Percentiles rank a stretch among this genome's conserved stretches.
phyloP scores from a whole-genome alignment of 2,113 vertebrate species.

The Chiloscyllium plagiosum region DNA sequence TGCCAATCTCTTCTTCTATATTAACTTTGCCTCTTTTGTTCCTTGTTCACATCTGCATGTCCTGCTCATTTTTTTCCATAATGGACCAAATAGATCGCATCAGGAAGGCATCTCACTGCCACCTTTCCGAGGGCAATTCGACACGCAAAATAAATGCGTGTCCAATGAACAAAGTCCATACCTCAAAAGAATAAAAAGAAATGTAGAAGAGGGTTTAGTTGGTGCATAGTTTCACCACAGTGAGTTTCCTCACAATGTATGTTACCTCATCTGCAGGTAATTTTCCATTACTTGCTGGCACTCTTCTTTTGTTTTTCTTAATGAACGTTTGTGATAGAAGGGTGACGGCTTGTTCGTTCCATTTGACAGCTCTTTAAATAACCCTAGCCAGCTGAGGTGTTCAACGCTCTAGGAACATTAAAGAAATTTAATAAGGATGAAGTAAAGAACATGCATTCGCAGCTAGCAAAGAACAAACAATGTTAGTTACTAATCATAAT shows the following conservation, averaged over 20 bases:
- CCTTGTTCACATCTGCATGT: neutral
- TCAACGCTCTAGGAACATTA: constrained; percentile 57
- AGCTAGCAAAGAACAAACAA: neutral
- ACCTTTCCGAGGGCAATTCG: too few species aligned
- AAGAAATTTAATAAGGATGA: neutral
- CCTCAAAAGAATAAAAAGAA: neutral
- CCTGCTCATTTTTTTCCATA: neutral
- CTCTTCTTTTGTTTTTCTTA: constrained; percentile 60
- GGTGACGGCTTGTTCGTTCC: constrained; percentile 60
- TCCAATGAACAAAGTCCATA: too few species aligned
- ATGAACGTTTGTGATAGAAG: constrained; percentile 62
- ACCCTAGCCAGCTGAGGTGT: constrained; percentile 66
- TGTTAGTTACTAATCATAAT: neutral
- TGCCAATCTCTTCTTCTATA: neutral
- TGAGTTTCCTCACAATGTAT: neutral
- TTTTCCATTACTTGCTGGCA: constrained; percentile 60
- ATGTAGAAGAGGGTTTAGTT: neutral
- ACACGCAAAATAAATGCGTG: too few species aligned
- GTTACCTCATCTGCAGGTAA: constrained; percentile 63
- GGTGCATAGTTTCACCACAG: neutral
- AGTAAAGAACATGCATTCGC: neutral
- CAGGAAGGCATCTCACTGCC: too few species aligned
- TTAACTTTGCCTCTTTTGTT: neutral
- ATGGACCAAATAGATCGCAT: too few species aligned
- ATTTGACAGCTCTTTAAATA: constrained; percentile 64